These are phyloP conservation scores for Nymphicus hollandicus DNA, from an alignment of 2,113 vertebrate species.

Conservation along the genomic window DNA sequence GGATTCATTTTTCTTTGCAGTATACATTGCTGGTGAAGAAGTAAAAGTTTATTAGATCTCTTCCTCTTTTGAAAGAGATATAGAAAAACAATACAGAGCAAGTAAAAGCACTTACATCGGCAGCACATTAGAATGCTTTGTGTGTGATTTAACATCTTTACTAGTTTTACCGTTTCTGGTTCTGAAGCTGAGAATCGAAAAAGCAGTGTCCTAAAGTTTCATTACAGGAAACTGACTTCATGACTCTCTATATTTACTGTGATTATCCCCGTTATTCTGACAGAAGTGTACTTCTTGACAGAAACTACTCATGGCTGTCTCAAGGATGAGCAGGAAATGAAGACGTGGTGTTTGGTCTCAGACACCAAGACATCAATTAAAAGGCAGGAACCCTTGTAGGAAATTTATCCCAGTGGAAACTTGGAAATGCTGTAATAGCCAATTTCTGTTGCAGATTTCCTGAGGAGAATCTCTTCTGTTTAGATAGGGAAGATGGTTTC, in stretches of 20 bases:
- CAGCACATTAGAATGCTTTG: background rate
- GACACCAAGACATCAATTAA: background rate
- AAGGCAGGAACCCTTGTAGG: background rate
- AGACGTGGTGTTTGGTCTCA: background rate
- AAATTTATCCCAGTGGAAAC: background rate
- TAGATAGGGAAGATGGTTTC: background rate
- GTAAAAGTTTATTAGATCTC: background rate
- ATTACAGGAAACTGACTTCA: background rate
- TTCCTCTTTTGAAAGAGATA: background rate
- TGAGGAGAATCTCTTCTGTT: background rate
- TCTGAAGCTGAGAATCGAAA: background rate
- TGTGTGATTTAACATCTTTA: background rate
- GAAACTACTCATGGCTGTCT: background rate
- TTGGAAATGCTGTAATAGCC: background rate
- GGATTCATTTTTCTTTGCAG: background rate
- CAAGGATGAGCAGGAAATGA: background rate
- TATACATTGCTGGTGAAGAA: background rate
- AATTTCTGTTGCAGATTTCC: background rate
- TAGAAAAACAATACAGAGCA: background rate
- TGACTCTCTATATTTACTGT: background rate
- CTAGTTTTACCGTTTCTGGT: background rate
- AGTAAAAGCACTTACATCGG: background rate
- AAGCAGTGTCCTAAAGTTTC: background rate
- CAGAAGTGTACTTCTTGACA: background rate
- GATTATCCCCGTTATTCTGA: background rate